Conservation (phyloP, 2,888 invertebrate species). For the Rhagium mordax region DNA sequence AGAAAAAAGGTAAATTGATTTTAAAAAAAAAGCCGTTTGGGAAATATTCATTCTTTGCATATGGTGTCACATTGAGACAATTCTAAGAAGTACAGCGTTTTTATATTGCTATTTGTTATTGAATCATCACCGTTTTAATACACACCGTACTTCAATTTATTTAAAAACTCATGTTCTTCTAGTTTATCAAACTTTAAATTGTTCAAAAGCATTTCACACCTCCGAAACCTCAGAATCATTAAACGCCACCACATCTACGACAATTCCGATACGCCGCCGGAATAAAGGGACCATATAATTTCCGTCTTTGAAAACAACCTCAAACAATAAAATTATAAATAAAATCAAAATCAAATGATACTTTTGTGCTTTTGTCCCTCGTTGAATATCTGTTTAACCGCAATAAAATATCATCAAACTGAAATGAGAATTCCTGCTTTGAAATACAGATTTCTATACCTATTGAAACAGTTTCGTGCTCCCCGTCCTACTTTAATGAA, state of each 20-base stretch:
- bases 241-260: not conserved
- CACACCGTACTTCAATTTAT: too few species aligned
- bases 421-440: constrained; percentile 29
- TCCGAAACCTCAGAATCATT: not conserved
- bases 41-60: too few species aligned
- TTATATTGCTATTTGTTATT: too few species aligned
- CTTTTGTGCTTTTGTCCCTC: constrained; percentile 7
- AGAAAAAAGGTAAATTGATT: too few species aligned
- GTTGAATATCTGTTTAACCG: constrained; percentile 15
- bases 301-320: not conserved
- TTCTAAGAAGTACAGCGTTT: too few species aligned
- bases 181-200: not conserved
- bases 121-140: too few species aligned
- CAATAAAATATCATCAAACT: constrained; percentile 18
- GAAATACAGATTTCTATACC: constrained; percentile 30
- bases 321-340: constrained; percentile 23
- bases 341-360: constrained; percentile 15
- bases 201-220: not conserved
- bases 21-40: too few species aligned
- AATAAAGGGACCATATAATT: not conserved
- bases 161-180: too few species aligned
- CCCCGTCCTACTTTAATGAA: constrained; percentile 21
- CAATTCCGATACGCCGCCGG: not conserved
- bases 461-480: constrained; percentile 13
- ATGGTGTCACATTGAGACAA: too few species aligned